Evolutionary conservation across 2,888 invertebrate species (phyloP).

Genomic region (Agrotis clavis): DNA sequence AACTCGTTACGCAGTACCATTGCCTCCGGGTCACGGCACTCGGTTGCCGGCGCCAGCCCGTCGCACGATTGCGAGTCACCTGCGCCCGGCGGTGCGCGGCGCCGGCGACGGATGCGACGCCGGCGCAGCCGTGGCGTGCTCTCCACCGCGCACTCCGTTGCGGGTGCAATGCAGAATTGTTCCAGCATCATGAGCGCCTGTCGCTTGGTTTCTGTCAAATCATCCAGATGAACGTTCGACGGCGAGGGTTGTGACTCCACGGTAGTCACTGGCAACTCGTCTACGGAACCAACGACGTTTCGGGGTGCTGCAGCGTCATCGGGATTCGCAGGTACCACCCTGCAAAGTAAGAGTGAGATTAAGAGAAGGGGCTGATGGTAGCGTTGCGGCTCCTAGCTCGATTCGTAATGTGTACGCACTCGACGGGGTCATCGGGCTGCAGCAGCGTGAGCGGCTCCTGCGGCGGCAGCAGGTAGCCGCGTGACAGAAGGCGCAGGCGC

Average conservation of each 20-base stretch:
- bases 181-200: constrained; percentile 63
- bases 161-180: constrained; percentile 24
- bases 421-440: constrained; percentile 73
- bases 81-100: constrained; percentile 5
- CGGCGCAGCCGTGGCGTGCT: constrained; percentile 20
- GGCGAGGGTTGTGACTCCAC: constrained; percentile 8
- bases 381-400: not conserved
- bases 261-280: not conserved
- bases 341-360: constrained; percentile 3
- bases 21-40: constrained; percentile 1
- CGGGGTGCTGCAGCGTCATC: not conserved
- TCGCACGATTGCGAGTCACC: no score
- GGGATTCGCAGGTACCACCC: constrained; percentile 18
- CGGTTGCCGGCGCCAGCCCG: no score
- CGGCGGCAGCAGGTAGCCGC: constrained; percentile 80
- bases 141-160: constrained; percentile 9
- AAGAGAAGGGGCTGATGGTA: not conserved
- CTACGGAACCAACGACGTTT: not conserved
- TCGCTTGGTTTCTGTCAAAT: constrained; percentile 62
- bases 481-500: constrained; percentile 64
- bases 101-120: constrained; percentile 41
- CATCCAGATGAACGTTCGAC: constrained; percentile 19
- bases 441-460: constrained; percentile 79
- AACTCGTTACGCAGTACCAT: constrained; percentile 34
- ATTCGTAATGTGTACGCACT: constrained; percentile 67